Conservation (phyloP, 2,888 invertebrate genomes). For the Plagodis dolabraria region DNA sequence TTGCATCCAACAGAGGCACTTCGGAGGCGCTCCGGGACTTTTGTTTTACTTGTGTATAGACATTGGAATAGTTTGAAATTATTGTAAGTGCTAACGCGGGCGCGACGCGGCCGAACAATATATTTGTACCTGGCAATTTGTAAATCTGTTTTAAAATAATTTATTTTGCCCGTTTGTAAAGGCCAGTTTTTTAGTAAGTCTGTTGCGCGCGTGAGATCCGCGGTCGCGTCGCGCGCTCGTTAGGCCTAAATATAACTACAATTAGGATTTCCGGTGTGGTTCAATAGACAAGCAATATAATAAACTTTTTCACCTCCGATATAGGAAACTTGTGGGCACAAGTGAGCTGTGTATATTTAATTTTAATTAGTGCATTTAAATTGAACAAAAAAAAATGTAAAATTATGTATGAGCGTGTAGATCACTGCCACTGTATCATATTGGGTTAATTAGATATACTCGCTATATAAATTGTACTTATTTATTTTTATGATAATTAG, state of each 20-base stretch:
- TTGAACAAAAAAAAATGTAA: constrained; percentile 65
- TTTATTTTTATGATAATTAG: constrained; percentile 63
- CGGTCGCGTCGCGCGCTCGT: constrained; percentile 20
- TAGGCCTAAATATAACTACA: constrained; percentile 51
- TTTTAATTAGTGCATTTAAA: constrained; percentile 67
- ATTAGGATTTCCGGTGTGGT: constrained; percentile 58
- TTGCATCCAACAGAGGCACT: constrained; percentile 26
- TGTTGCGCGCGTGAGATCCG: constrained; percentile 23
- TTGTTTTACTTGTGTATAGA: constrained; percentile 76
- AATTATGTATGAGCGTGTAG: constrained; percentile 64
- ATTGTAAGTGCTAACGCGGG: constrained; percentile 59
- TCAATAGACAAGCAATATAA: constrained; percentile 46
- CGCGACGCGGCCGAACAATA: constrained; percentile 45
- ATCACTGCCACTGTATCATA: constrained; percentile 73
- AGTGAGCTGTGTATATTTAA: constrained; percentile 52
- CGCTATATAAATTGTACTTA: constrained; percentile 68
- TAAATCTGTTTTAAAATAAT: constrained; percentile 43
- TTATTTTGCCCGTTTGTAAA: constrained; percentile 33
- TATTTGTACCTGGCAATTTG: constrained; percentile 39
- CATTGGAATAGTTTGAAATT: constrained; percentile 66
- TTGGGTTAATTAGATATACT: constrained; percentile 57
- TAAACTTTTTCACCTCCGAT: constrained; percentile 63
- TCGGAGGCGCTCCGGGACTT: constrained; percentile 63
- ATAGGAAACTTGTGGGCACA: constrained; percentile 21
- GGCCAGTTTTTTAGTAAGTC: constrained; percentile 40